Evolutionary conservation across 2,888 invertebrate genomes (phyloP), one percentile per base, ranked within the genome.

Genomic region (Pristionchus entomophagus): DNA sequence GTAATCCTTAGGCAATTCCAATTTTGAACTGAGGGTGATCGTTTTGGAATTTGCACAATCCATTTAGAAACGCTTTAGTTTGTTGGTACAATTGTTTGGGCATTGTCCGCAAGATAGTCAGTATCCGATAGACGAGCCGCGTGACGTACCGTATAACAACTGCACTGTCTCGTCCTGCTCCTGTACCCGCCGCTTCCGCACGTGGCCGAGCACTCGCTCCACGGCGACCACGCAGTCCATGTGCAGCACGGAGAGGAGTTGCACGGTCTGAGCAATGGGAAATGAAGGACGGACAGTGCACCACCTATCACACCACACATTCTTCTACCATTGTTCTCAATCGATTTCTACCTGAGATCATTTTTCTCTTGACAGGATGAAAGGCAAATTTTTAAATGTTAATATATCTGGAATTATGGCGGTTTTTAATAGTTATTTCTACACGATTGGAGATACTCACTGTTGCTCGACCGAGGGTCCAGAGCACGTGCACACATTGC

Each of bases 101-200:
- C n/a, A n/a, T n/a, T 5, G 17, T 8, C 19, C 32, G 19, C 65
- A 19, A 65, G 6, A 38, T 32, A 81, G 10, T 41, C 38, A 82
- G 38, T 82, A 2, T 32, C 10, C 59, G 38, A 51, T 82, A n/a
- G 53, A 4, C 32, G 2, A 32, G 14, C 12, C 4, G 14, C 17
- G 65, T 65, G 65, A 29, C 65, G 22, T 85, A 73, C 85, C 73
- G 85, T 77, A 53, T 41, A 77, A 41, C 85, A 85, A n/a, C 41
- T 41, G 77, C 85, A 85, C 56, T 85, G 85, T 56, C 85, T 32
- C n/a, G 85, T 85, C 17, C 85, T 8, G 14, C 73, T 73, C 38
- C 32, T 51, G 85, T 85, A 85, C 8, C 85, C 85, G 14, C 85
- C 85, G 29, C 85, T 85, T 22, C 85, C 85, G 45, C 85, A 85